Base-by-base conservation (phyloP, 2,113 vertebrate genomes). In the Butorides virescens region DNA sequence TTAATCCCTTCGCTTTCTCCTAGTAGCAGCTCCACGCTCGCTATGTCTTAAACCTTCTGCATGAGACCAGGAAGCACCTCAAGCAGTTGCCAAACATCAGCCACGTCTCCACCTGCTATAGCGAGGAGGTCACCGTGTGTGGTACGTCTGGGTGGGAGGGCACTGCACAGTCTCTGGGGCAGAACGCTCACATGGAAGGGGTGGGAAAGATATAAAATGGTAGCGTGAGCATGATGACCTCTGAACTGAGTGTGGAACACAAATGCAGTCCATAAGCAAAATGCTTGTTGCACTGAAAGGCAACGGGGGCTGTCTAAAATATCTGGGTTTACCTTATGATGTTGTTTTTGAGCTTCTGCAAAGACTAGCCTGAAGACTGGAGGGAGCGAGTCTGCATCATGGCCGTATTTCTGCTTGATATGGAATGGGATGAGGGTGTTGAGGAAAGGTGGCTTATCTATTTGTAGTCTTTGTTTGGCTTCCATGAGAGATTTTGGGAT, bases 21-120 rank as follows among this genome's bases (percentile, higher is more conserved):
- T 86, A 98, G 98, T 98, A 99, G 99, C 98, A 99, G 98, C 99
- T 99, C 92, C 99, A 99, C 3, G 98, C 99, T 95, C 98, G 98
- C 13, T 99, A 99, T 39, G 99, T 99, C 95, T 98, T 99, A 95
- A 98, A 99, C 93, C 98, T 99, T 92, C 98, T 99, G 68, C 98
- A 98, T 4, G 99, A 99, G 92, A 98, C 99, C 30, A 99, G 98
- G 97, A 99, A 98, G 83, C 98, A 99, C 70, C 97, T 99, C 61
- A 97, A 97, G 75, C 98, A 98, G 66, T 96, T 99, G 94, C 99
- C 99, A 55, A 99, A 99, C 95, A 99, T 99, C 98, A 99, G 95
- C 73, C 96, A 97, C 0, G 95, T 99, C 76, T 98, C 98, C 4
- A 98, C 98, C 71, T 98, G 99, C 89, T 99, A 98, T 27, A 98